A percentile compares a stretch with the other conserved stretches of the same genome.
These are phyloP conservation scores for Cyprinodon diabolis DNA, from an alignment of 2,797 vertebrate species.

Conservation along the genomic window DNA sequence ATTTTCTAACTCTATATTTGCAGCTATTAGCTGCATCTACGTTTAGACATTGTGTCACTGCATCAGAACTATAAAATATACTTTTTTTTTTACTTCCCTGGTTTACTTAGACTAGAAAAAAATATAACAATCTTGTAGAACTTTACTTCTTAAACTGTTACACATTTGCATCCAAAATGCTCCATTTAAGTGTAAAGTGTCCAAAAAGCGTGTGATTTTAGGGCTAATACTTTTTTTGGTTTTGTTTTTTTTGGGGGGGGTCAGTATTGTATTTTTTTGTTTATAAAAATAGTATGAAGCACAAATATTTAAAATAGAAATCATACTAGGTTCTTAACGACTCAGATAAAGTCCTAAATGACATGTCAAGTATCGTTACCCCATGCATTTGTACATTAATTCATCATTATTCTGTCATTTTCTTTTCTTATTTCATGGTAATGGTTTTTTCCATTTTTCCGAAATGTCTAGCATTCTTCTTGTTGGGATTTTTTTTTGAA, in stretches of 20 bases:
- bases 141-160: not conserved
- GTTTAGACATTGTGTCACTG: not conserved
- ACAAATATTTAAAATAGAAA: not conserved
- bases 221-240: too few species aligned
- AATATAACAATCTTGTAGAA: too few species aligned
- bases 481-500: not conserved
- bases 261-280: too few species aligned
- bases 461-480: not conserved
- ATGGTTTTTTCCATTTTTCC: not conserved
- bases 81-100: not conserved
- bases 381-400: not conserved
- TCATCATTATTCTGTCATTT: not conserved
- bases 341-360: not conserved
- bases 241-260: too few species aligned
- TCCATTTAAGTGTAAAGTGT: not conserved
- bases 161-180: not conserved
- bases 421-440: too few species aligned
- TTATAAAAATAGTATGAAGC: not conserved
- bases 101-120: not conserved
- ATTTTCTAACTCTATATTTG: constrained; percentile 46
- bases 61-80: not conserved
- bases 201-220: not conserved
- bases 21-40: not conserved
- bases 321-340: not conserved
- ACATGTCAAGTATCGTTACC: not conserved